phyloP scores from a whole-genome alignment of 2,113 vertebrate species.

The Arvicanthis niloticus region DNA sequence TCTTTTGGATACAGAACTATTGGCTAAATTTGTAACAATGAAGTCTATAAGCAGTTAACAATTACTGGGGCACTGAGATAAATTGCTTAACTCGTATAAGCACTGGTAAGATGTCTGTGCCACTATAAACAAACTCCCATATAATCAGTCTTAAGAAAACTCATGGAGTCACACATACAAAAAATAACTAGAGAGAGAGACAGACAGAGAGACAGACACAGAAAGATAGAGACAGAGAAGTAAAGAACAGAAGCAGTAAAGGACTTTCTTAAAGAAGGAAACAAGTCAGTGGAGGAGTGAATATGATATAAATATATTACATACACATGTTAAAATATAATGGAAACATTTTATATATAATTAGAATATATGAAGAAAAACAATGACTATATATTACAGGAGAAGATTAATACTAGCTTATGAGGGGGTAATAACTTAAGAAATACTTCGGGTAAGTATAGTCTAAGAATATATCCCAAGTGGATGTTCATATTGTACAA shows the following conservation, averaged over 20 bases:
- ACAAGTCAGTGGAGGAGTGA: not conserved
- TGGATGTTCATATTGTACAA: not conserved
- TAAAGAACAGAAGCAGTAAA: not conserved
- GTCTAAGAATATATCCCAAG: not conserved
- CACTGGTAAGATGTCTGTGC: not conserved
- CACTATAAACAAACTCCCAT: not conserved
- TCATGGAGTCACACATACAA: not conserved
- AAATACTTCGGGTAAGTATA: slow-evolving; percentile 8
- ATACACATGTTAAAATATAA: not conserved
- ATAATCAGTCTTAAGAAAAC: not conserved
- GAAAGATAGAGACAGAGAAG: not conserved
- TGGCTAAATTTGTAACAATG: not conserved
- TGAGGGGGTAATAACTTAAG: not conserved
- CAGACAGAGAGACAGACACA: not conserved
- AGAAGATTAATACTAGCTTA: not conserved
- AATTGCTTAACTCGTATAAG: not conserved
- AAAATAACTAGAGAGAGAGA: not conserved
- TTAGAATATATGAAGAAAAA: not conserved
- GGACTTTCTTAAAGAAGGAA: not conserved
- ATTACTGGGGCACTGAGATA: not conserved
- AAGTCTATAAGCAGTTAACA: not conserved
- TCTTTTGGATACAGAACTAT: not conserved
- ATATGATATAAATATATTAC: not conserved
- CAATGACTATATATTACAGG: not conserved
- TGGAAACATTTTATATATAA: not conserved